Base-by-base conservation (phyloP, 2,888 invertebrate genomes). In the Myopa testacea region DNA sequence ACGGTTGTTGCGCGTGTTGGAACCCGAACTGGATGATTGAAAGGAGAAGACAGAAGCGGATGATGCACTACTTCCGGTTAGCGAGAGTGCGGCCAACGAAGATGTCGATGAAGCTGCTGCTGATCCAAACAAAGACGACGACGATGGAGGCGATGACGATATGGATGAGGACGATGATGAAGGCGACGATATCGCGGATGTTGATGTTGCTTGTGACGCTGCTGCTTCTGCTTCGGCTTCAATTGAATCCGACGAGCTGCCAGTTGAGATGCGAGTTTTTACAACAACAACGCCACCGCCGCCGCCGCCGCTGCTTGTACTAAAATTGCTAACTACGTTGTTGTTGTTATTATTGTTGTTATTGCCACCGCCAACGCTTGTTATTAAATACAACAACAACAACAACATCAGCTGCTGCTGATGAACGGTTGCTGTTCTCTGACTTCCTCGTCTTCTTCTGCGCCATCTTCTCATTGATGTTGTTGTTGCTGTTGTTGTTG, bases 341-440 rank as follows among this genome's bases (percentile, higher is more conserved):
- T 80, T 80, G 76, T 80, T 79, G 71, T 74, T 81, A 65, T 78
- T 80, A 26, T 70, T 68, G 71, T 74, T 81, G 65, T 78, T 80
- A 80, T 81, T 82, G 83, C 82, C 84, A 82, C 83, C 82, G 71
- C 83, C 83, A 73, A 83, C 82, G 80, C 85, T 85, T 81, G 81
- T 81, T 79, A 85, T 81, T 79, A 87, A 81, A 45, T 84, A 80
- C 69, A 81, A 63, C 60, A 84, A 62, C 40, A 65, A n/a, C 55
- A 55, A 12, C 45, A 12, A 2, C 10, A n/a, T 7, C 55, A n/a
- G 78, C 34, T 52, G 72, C 76, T 68, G 71, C 69, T 78, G 79
- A 67, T 80, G 81, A 71, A 45, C 6, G 45, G 10, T 45, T 45
- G 45, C 10, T 45, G 45, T 45, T 45, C 7, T 45, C 10, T 6